Conservation (phyloP, 30 jellyfish, hydroid and myxozoan species). For the Aurelia sp. region DNA sequence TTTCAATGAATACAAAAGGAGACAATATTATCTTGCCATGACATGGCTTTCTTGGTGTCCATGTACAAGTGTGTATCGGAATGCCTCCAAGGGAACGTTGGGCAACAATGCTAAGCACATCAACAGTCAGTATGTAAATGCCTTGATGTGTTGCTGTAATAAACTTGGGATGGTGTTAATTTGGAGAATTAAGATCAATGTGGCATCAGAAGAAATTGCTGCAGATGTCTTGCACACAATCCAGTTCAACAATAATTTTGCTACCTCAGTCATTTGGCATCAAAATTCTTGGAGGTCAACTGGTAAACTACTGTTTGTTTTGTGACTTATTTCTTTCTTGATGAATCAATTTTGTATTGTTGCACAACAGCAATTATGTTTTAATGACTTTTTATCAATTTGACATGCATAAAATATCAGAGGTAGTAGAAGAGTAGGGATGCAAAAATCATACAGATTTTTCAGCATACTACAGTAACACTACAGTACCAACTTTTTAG, state of each 20-base stretch:
- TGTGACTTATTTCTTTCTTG: no score
- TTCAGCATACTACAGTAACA: no score
- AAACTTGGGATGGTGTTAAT: constrained; percentile 56
- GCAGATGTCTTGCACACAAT: constrained; percentile 14
- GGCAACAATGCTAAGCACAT: background rate
- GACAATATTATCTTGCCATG: constrained; percentile 46
- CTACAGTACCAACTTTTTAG: no score
- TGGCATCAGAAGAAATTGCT: background rate
- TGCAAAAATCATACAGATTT: no score
- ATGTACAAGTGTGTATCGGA: background rate
- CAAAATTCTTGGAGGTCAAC: constrained; percentile 29
- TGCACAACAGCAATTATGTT: no score
- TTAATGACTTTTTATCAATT: no score
- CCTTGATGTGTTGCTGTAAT: constrained; percentile 48
- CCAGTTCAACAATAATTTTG: constrained; percentile 8
- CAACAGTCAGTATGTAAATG: background rate
- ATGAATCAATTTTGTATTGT: no score
- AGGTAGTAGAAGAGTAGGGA: no score
- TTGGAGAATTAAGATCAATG: constrained; percentile 21
- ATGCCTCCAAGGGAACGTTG: background rate
- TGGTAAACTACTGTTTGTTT: constrained; percentile 6
- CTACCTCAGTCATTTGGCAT: constrained; percentile 45
- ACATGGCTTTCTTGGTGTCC: constrained; percentile 64
- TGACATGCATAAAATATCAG: no score
- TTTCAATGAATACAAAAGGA: constrained; percentile 15